Base-by-base conservation (phyloP, 23 tunicate genomes). In the Ascidia mentula region DNA sequence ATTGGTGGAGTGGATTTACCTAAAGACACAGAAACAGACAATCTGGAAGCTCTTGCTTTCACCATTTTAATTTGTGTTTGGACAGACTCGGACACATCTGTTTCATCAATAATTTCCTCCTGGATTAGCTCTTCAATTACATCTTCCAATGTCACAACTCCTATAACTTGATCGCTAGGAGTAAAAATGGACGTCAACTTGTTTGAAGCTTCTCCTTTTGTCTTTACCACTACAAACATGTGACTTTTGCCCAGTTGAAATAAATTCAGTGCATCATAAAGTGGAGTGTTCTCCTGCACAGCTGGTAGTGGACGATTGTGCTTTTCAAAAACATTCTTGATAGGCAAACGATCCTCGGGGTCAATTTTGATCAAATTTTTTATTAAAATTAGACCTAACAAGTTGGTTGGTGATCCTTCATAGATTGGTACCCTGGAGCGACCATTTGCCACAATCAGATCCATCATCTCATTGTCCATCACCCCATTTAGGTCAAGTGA, bases 91-190 rank as follows among this genome's bases (percentile, higher is more conserved):
- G 86, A 91, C 4, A 75, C 86, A 77, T 96, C 99, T 31, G 99
- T 96, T 76, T 96, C 99, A 77, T 96, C 99, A 40, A 96, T 42
- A 31, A 96, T 96, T 80, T 96, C 99, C 81, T 96, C 99, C 33
- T 89, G 92, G n/a, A 96, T 96, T 31, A 96, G 76, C 69, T 96
- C 99, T 76, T 96, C 99, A 72, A 96, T 91, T 24, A 96, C 88
- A 85, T 96, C 99, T 84, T 96, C 99, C 42, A 96, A 60, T 4
- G 99, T 96, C 35, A 96, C 78, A 38, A 96, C 79, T 0, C 99
- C 99, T 20, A 80, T 60, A 1, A 89, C 79, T 15, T 37, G 8
- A 76, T 88, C 93, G 0, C 46, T 31, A 5, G 77, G 45, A 1
- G 34, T 28, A 0, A 71, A 36, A 6, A 72, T 65, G 26, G 71